These are phyloP conservation scores for Ruditapes philippinarum DNA, from an alignment of 1,140 invertebrate genomes.

Conservation along the genomic window DNA sequence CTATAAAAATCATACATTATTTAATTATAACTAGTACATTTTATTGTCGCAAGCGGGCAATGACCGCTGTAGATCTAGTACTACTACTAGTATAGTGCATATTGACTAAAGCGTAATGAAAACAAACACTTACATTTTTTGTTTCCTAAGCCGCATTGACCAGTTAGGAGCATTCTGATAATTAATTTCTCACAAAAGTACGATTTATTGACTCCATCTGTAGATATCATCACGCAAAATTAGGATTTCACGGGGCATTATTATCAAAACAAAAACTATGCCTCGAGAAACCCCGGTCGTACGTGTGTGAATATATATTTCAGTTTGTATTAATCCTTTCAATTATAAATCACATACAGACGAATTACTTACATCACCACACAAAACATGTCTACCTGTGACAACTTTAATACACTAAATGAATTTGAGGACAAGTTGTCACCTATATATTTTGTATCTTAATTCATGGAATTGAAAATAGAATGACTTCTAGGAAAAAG, in stretches of 20 bases:
- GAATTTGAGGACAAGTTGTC: neutral
- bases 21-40: too few relatives aligned
- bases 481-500: slow-evolving; percentile 11
- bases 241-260: slow-evolving; percentile 66
- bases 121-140: too few relatives aligned
- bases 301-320: neutral
- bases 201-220: too few relatives aligned
- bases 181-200: too few relatives aligned
- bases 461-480: slow-evolving; percentile 38
- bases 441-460: neutral
- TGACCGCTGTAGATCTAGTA: too few relatives aligned
- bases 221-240: slow-evolving; percentile 36
- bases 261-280: slow-evolving; percentile 37
- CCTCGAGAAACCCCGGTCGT: slow-evolving; percentile 53
- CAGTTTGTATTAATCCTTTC: neutral
- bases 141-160: too few relatives aligned
- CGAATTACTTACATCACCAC: too few relatives aligned
- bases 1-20: too few relatives aligned
- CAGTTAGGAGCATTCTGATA: too few relatives aligned
- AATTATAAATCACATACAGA: slow-evolving; percentile 11
- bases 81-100: too few relatives aligned
- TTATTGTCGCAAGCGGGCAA: too few relatives aligned
- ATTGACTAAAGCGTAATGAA: too few relatives aligned
- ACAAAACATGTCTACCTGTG: neutral
- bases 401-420: neutral